Conservation (phyloP, 2,888 invertebrate genomes). For the Drosophila ezoana region DNA sequence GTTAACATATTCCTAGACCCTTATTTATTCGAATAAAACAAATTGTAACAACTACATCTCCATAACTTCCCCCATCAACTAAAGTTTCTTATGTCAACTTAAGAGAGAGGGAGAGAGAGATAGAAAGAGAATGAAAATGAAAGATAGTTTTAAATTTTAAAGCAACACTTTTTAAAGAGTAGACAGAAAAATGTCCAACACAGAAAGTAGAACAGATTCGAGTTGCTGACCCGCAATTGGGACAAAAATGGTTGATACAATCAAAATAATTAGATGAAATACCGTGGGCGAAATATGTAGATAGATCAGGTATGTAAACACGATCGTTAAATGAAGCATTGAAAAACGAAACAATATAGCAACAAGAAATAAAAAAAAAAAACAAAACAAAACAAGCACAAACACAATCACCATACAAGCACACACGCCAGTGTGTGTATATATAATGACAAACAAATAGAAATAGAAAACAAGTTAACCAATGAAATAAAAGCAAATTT, state of each 20-base stretch:
- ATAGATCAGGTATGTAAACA: conserved; percentile 70
- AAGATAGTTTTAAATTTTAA: no score
- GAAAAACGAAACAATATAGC: conserved; percentile 59
- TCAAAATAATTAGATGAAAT: conserved; percentile 51
- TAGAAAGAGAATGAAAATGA: no score
- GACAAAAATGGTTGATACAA: conserved; percentile 40
- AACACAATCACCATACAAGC: conserved; percentile 21
- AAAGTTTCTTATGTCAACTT: no score
- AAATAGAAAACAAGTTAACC: conserved; percentile 74
- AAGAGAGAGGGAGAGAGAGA: no score
- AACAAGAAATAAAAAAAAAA: background rate
- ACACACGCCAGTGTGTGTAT: conserved; percentile 4
- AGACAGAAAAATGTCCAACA: no score
- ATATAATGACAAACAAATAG: conserved; percentile 42
- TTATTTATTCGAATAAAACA: no score
- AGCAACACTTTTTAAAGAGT: no score
- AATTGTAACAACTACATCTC: no score
- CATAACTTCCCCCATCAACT: no score
- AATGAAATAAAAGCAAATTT: conserved; percentile 81
- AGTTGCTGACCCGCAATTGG: conserved; percentile 18
- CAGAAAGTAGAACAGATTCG: background rate
- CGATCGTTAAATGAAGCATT: conserved; percentile 72
- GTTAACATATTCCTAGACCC: no score
- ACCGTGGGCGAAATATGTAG: conserved; percentile 64
- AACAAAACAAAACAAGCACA: conserved; percentile 20